Conservation (phyloP, 2,888 invertebrate genomes). For the Hemistola chrysoprasaria region DNA sequence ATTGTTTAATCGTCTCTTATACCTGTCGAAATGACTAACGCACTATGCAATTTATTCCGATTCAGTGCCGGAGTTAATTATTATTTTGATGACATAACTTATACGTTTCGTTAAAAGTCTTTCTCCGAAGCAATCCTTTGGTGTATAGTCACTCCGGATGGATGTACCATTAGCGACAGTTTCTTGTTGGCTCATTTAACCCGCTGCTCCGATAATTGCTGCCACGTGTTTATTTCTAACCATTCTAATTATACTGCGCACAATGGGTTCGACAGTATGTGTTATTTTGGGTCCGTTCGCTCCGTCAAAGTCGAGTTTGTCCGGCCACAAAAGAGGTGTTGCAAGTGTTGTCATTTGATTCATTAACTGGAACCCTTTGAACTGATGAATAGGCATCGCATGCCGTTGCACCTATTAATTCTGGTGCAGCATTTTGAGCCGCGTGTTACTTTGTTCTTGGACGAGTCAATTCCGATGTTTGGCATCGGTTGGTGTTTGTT, state of each 20-base stretch:
- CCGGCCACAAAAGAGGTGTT: conserved; percentile 74
- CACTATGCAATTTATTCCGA: conserved; percentile 43
- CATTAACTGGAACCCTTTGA: conserved; percentile 73
- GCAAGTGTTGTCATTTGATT: conserved; percentile 77
- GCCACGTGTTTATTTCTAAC: conserved; percentile 80
- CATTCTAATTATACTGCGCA: conserved; percentile 76
- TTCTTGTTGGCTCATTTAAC: conserved; percentile 79
- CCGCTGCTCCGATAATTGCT: conserved; percentile 80
- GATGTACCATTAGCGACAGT: conserved; percentile 75
- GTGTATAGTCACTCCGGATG: conserved; percentile 65
- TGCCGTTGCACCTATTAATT: conserved; percentile 55
- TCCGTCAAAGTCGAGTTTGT: conserved; percentile 77
- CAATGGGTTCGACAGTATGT: conserved; percentile 80
- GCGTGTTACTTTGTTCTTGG: conserved; percentile 31
- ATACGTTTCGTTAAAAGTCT: conserved; percentile 40
- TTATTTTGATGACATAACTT: too few relatives aligned
- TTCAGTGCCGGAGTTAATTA: conserved; percentile 28
- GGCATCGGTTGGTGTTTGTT: conserved; percentile 44
- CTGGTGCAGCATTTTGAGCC: conserved; percentile 48
- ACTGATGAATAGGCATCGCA: conserved; percentile 57
- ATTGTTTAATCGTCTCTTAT: conserved; percentile 5
- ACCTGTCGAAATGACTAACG: conserved; percentile 25
- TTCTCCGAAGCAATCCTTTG: conserved; percentile 63
- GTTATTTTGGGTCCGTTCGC: conserved; percentile 73
- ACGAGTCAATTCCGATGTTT: conserved; percentile 38